Percentiles rank a stretch among this genome's conserved stretches.
Conservation (phyloP, 2,113 vertebrate species). For the Menidia beryllina region DNA sequence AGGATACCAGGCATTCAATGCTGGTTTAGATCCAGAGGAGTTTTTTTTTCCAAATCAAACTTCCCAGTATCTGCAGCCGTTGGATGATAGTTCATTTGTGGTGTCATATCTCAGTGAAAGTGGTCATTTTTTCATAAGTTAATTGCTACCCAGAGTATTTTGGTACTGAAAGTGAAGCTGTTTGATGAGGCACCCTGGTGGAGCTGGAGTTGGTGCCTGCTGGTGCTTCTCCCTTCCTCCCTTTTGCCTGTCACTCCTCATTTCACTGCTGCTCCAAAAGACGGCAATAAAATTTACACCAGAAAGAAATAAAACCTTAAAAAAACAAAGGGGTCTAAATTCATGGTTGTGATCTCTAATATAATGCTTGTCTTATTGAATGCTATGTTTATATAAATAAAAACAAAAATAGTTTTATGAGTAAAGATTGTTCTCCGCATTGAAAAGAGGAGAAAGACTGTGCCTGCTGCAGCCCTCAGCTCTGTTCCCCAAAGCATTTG, state of each 20-base stretch:
- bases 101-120: conserved; percentile 21
- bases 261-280: conserved; percentile 12
- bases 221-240: conserved; percentile 1
- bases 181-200: conserved; percentile 40
- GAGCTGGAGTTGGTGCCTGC: conserved; percentile 10
- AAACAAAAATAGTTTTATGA: too few species aligned
- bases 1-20: not conserved
- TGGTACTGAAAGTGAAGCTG: conserved; percentile 38
- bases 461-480: too few species aligned
- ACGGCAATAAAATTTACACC: not conserved
- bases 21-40: not conserved
- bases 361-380: too few species aligned
- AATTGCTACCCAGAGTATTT: conserved; percentile 65
- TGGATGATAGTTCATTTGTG: not conserved
- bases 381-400: too few species aligned
- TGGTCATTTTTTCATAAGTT: conserved; percentile 44
- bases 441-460: too few species aligned
- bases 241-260: not conserved
- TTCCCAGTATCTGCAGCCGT: not conserved
- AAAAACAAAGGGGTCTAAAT: not conserved
- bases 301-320: conserved; percentile 8
- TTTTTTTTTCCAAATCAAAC: not conserved
- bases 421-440: too few species aligned
- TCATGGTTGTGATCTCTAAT: too few species aligned
- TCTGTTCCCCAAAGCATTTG: too few species aligned